Base-by-base conservation (phyloP, 2,113 vertebrate species). In the Myxocyprinus asiaticus region DNA sequence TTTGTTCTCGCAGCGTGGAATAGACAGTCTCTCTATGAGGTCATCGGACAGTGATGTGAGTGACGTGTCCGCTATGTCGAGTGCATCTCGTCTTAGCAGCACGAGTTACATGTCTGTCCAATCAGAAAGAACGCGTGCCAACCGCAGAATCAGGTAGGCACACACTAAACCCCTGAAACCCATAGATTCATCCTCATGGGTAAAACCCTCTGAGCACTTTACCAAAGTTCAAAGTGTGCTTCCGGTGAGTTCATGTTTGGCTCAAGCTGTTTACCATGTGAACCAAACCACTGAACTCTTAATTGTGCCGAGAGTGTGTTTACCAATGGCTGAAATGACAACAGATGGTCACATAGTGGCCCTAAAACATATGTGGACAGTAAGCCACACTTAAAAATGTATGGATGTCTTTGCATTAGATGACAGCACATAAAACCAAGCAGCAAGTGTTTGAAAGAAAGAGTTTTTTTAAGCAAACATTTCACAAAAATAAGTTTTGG, bases 21-120 rank as follows among this genome's bases (percentile, higher is more conserved):
- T 93, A 50, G 95, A 96, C 89, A 95, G 92, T 14, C 73, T 96
- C 68, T 97, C 96, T 84, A 95, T 94, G 69, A 97, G 94, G 84
- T 97, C 96, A 0, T 97, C 96, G 9, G 96, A 97, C 92, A 97
- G 96, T 6, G 95, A 98, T 51, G 93, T 98, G 84, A 98, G 95
- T 59, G 96, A 98, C 4, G 90, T 95, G 80, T 96, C 95, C 0
- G 95, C 95, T 66, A 92, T 96, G 83, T 96, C 96, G 9, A 95
- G 92, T 0, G 91, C 94, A 3, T 96, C 95, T 53, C 94, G 93
- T 44, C 94, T 96, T 88, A 96, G 94, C 91, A 95, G 94, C 89
- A 95, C 94, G 0, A 96, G 95, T 89, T 94, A 95, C 90, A 94
- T 96, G 94, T 96, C 95, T 0, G 94, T 95, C 77, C 95, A 96